phyloP scores from a whole-genome alignment of 2,797 vertebrate genomes.

The Urophycis tenuis region DNA sequence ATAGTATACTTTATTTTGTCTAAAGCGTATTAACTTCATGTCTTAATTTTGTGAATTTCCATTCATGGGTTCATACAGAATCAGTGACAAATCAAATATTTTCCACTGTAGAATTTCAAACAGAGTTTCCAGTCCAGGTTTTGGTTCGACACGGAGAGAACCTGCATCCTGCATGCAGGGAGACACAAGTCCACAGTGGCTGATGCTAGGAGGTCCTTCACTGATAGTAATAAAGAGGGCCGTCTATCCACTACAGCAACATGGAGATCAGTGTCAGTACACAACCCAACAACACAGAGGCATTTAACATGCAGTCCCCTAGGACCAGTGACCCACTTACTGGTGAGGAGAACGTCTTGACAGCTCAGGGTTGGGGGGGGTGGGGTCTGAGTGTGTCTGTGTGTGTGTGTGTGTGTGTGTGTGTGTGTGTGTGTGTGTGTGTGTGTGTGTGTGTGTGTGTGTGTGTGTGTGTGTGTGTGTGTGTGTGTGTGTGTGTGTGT shows the following conservation, averaged over 20 bases:
- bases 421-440: constrained; percentile 5
- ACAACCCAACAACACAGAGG: not conserved
- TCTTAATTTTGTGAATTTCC: no score
- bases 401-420: constrained; percentile 6
- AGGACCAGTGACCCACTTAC: not conserved
- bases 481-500: not conserved
- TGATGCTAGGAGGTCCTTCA: no score
- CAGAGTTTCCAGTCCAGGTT: not conserved
- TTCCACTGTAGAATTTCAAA: not conserved
- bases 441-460: constrained; percentile 4
- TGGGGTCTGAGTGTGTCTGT: not conserved
- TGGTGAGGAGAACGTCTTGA: not conserved
- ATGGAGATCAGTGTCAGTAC: not conserved
- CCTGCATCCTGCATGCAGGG: no score
- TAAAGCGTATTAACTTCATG: no score
- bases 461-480: constrained; percentile 4
- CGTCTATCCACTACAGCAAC: not conserved
- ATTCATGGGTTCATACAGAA: no score
- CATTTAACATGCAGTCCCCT: not conserved
- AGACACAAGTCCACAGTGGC: no score
- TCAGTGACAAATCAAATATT: no score
- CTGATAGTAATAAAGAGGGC: not conserved
- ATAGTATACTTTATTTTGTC: no score
- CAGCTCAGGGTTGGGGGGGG: not conserved
- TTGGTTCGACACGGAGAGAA: no score